A percentile compares a stretch with the other conserved stretches of the same genome.
These are phyloP conservation scores for Nasonia longicornis DNA, from an alignment of 1,140 invertebrate species.

Conservation along the genomic window DNA sequence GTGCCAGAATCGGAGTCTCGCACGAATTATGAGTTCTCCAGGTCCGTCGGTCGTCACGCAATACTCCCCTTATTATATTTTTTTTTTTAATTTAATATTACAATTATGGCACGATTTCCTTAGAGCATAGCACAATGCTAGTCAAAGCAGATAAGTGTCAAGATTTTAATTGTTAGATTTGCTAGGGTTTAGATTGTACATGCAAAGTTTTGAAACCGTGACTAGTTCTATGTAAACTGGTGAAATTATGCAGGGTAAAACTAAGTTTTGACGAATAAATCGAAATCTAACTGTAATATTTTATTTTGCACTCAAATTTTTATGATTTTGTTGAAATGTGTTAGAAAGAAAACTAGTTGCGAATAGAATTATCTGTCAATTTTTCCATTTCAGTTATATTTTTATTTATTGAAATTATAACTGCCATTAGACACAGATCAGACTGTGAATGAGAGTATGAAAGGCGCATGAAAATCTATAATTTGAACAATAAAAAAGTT, in stretches of 20 bases:
- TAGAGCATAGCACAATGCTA: slow-evolving; percentile 55
- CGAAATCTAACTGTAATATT: slow-evolving; percentile 1
- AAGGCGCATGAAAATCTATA: neutral
- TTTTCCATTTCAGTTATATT: neutral
- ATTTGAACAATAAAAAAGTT: slow-evolving; percentile 25
- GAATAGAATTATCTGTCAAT: slow-evolving; percentile 2
- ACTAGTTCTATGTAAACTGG: slow-evolving; percentile 31
- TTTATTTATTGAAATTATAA: slow-evolving; percentile 35
- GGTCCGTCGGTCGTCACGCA: neutral
- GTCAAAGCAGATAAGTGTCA: slow-evolving; percentile 56
- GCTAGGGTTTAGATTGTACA: slow-evolving; percentile 26
- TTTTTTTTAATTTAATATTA: slow-evolving; percentile 40
- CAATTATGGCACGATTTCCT: slow-evolving; percentile 46
- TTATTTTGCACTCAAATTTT: slow-evolving; percentile 21
- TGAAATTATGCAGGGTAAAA: slow-evolving; percentile 45
- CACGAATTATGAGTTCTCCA: slow-evolving; percentile 44
- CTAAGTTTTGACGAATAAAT: slow-evolving; percentile 36
- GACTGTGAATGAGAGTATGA: neutral
- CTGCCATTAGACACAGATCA: slow-evolving; percentile 25
- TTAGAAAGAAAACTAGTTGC: slow-evolving; percentile 12
- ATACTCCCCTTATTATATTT: slow-evolving; percentile 42
- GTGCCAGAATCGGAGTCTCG: slow-evolving; percentile 40
- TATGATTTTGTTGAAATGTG: slow-evolving; percentile 13
- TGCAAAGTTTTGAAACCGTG: slow-evolving; percentile 42
- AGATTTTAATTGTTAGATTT: slow-evolving; percentile 49